Conservation (phyloP, 2,113 vertebrate species). For the Elgaria multicarinata region DNA sequence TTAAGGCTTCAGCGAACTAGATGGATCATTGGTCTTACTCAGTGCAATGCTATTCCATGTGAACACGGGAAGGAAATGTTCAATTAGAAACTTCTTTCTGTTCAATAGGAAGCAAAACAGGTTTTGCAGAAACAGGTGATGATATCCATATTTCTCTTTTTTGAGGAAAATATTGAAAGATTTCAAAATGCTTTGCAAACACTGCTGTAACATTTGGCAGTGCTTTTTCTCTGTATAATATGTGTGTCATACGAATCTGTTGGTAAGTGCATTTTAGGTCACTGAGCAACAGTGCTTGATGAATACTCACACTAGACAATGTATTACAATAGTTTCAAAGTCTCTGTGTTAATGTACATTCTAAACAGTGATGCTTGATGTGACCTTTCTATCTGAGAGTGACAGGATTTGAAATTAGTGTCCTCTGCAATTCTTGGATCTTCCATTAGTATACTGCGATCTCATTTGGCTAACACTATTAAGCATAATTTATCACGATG, state of each 20-base stretch:
- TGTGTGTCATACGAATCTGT: background rate
- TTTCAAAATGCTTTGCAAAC: background rate
- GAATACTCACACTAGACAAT: background rate
- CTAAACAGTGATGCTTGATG: constrained; percentile 35
- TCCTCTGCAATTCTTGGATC: constrained; percentile 51
- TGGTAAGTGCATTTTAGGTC: background rate
- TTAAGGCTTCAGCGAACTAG: background rate
- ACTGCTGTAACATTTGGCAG: background rate
- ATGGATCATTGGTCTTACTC: background rate
- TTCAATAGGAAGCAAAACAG: background rate
- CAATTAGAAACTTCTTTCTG: background rate
- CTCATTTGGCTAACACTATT: background rate
- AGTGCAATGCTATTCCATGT: background rate
- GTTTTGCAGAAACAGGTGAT: background rate
- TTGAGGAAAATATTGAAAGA: rapidly evolving
- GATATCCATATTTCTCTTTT: rapidly evolving
- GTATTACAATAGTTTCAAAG: background rate
- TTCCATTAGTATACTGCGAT: constrained; percentile 50
- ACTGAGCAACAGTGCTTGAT: background rate
- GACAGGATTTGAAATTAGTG: constrained; percentile 35
- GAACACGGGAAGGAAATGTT: constrained; percentile 2
- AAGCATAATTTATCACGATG: background rate
- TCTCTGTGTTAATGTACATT: constrained; percentile 25
- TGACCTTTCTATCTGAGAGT: constrained; percentile 24
- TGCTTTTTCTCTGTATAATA: background rate